A percentile compares a stretch with the other conserved stretches of the same genome.
Conservation (phyloP, 2,888 invertebrate species). For the Dicycla oo region DNA sequence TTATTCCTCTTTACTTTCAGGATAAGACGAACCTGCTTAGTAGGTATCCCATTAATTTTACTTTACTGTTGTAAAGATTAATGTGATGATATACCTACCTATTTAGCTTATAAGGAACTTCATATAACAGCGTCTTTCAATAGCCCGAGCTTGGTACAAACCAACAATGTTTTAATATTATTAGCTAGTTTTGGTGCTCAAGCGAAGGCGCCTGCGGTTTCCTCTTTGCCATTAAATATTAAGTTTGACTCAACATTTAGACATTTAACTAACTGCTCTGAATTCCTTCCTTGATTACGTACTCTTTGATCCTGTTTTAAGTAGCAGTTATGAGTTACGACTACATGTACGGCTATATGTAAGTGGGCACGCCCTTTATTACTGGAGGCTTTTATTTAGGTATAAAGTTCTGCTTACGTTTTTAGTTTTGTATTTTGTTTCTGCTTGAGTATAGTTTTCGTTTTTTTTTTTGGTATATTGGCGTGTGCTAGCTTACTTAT, state of each 20-base stretch:
- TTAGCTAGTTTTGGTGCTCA: conserved; percentile 19
- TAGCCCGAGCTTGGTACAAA: background rate
- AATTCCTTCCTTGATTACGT: conserved; percentile 35
- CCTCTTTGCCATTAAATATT: conserved; percentile 52
- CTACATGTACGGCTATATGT: no score
- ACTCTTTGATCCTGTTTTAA: conserved; percentile 31
- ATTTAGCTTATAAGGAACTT: background rate
- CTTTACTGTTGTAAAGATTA: background rate
- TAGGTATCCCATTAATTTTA: no score
- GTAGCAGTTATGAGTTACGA: background rate
- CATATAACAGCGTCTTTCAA: background rate
- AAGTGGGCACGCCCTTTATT: no score
- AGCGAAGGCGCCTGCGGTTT: conserved; percentile 8
- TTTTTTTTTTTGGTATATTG: no score
- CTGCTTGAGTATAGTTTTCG: no score
- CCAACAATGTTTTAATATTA: conserved; percentile 49
- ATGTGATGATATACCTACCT: background rate
- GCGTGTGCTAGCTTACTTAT: no score
- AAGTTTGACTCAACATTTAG: conserved; percentile 26
- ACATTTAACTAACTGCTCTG: conserved; percentile 9
- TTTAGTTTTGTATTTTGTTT: no score
- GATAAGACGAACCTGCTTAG: no score
- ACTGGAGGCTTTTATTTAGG: no score
- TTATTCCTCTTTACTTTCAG: no score
- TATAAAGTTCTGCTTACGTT: no score